A percentile compares a stretch with the other conserved stretches of the same genome.
Conservation (phyloP, 2,888 invertebrate genomes). For the Ditula angustiorana region DNA sequence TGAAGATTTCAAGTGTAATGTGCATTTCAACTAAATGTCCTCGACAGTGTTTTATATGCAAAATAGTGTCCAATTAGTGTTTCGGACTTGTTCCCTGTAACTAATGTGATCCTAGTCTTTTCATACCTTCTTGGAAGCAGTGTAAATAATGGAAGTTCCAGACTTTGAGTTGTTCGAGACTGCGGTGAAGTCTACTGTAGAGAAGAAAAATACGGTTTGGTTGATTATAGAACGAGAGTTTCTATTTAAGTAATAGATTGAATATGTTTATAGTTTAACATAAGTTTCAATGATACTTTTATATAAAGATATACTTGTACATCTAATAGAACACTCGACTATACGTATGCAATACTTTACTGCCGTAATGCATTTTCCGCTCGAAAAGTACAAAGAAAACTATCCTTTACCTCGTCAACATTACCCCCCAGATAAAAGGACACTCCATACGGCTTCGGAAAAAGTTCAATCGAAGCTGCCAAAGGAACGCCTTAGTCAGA, state of each 20-base stretch:
- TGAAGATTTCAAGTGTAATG: background rate
- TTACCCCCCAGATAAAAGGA: conserved; percentile 27
- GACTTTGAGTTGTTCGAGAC: background rate
- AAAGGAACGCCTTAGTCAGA: conserved; percentile 55
- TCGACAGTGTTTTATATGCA: background rate
- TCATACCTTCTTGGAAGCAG: background rate
- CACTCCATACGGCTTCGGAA: conserved; percentile 54
- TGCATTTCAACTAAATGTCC: background rate
- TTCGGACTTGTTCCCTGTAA: background rate
- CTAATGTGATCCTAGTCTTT: background rate
- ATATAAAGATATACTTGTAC: background rate
- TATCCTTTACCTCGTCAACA: conserved; percentile 15
- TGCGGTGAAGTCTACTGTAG: background rate
- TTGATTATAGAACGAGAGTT: background rate
- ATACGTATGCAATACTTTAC: background rate
- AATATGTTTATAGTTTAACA: too few species aligned
- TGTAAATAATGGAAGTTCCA: background rate
- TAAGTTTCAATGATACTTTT: background rate
- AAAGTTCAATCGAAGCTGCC: conserved; percentile 51
- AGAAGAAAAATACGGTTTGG: background rate
- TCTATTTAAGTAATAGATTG: too few species aligned
- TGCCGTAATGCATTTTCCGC: background rate
- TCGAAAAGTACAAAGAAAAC: conserved; percentile 27
- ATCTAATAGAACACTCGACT: background rate
- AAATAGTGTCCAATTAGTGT: background rate